These are phyloP conservation scores for Neogobius melanostomus DNA, from an alignment of 2,113 vertebrate species.

Conservation along the genomic window DNA sequence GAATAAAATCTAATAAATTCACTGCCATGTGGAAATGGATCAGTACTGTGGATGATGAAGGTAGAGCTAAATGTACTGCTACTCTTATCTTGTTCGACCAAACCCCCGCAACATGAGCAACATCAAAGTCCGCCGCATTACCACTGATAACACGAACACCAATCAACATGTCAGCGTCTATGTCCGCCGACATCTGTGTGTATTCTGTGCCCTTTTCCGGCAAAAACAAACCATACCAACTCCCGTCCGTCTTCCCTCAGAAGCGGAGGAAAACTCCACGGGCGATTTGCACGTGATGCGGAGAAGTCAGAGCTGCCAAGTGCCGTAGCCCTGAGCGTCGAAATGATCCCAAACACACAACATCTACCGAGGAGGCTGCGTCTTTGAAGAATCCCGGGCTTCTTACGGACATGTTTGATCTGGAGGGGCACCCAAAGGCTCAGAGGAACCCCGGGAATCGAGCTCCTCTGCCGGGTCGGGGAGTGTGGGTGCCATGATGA, in stretches of 20 bases:
- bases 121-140: too few species aligned
- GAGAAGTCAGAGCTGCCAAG: background rate
- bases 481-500: conserved; percentile 21
- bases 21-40: too few species aligned
- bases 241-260: background rate
- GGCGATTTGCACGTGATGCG: background rate
- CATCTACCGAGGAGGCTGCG: conserved; percentile 3
- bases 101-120: too few species aligned
- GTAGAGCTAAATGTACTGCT: too few species aligned
- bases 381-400: conserved; percentile 25
- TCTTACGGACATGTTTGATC: conserved; percentile 34
- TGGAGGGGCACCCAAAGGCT: conserved; percentile 13
- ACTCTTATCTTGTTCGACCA: too few species aligned
- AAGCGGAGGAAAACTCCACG: background rate
- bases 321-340: background rate
- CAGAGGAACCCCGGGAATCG: conserved; percentile 31
- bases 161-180: background rate
- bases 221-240: background rate
- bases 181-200: background rate
- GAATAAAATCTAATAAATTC: too few species aligned
- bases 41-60: too few species aligned
- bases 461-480: conserved; percentile 34
- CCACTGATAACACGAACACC: too few species aligned
- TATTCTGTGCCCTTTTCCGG: background rate
- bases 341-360: background rate